Evolutionary conservation across 1,140 invertebrate species (phyloP).

Genomic region (Gyrodactylus salaris): DNA sequence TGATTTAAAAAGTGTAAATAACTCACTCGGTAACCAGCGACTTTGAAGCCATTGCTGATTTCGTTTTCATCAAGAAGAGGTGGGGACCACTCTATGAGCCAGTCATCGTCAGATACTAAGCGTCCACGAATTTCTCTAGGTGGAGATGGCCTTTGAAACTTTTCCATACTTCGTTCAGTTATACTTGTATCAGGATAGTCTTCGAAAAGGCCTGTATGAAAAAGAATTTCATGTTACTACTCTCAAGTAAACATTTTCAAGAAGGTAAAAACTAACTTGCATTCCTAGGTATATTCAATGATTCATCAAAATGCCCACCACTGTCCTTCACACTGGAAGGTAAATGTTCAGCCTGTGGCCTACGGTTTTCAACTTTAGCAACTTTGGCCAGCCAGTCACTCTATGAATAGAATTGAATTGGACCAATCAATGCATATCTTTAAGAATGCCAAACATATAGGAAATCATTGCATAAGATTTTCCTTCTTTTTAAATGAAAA

Average conservation of each 20-base stretch:
- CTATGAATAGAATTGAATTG: no score
- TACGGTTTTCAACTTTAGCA: not conserved
- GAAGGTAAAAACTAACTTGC: not conserved
- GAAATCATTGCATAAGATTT: no score
- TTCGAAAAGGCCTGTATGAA: no score
- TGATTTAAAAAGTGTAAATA: not conserved
- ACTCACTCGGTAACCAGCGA: not conserved
- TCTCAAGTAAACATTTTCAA: no score
- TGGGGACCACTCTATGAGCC: not conserved
- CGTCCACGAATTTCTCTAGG: not conserved
- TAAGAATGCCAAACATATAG: no score
- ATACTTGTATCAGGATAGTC: no score
- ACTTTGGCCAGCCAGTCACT: not conserved
- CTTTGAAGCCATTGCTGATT: not conserved
- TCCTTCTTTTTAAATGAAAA: no score
- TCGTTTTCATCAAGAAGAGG: not conserved
- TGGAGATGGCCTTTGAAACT: not conserved
- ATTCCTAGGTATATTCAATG: not conserved
- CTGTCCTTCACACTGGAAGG: not conserved
- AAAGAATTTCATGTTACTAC: no score
- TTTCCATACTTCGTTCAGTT: not conserved
- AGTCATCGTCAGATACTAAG: not conserved
- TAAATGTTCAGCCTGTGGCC: not conserved
- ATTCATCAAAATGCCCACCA: not conserved
- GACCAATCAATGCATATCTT: no score